These are phyloP conservation scores for Scaptomyza tumidula DNA, from an alignment of 2,888 invertebrate genomes.

Conservation along the genomic window DNA sequence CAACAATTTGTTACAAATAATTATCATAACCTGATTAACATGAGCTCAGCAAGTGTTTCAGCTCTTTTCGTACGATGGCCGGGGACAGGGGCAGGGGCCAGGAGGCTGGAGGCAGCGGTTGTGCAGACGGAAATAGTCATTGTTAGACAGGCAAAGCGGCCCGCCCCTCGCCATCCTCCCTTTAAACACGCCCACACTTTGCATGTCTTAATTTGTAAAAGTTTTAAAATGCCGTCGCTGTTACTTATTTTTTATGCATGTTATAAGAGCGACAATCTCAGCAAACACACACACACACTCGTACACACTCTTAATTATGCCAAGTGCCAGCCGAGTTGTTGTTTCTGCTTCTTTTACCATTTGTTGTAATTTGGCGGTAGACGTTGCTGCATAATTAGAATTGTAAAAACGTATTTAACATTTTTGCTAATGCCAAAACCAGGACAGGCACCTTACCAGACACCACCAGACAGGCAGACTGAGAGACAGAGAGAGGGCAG, in stretches of 20 bases:
- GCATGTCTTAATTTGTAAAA: slow-evolving; percentile 71
- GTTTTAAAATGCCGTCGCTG: slow-evolving; percentile 75
- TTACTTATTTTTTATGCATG: slow-evolving; percentile 81
- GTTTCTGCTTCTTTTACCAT: slow-evolving; percentile 36
- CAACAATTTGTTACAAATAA: slow-evolving; percentile 84
- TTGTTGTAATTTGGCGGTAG: slow-evolving; percentile 74
- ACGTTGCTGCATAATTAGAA: slow-evolving; percentile 77
- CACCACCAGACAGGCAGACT: background rate
- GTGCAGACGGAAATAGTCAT: slow-evolving; percentile 61
- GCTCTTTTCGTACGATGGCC: slow-evolving; percentile 2
- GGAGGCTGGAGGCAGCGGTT: background rate
- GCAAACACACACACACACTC: slow-evolving; percentile 46
- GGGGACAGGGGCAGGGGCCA: background rate
- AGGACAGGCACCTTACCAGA: slow-evolving; percentile 7
- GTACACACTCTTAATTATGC: slow-evolving; percentile 69
- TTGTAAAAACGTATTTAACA: slow-evolving; percentile 69
- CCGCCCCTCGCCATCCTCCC: background rate
- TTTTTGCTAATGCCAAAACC: slow-evolving; percentile 43
- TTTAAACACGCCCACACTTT: slow-evolving; percentile 9
- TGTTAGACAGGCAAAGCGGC: slow-evolving; percentile 19
- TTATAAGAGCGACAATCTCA: slow-evolving; percentile 74
- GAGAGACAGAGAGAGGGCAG: background rate
- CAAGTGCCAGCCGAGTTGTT: slow-evolving; percentile 64
- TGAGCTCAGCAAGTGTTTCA: slow-evolving; percentile 76
- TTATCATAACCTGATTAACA: slow-evolving; percentile 85